Conservation (phyloP, 1,140 invertebrate species). For the Musca vetustissima region DNA sequence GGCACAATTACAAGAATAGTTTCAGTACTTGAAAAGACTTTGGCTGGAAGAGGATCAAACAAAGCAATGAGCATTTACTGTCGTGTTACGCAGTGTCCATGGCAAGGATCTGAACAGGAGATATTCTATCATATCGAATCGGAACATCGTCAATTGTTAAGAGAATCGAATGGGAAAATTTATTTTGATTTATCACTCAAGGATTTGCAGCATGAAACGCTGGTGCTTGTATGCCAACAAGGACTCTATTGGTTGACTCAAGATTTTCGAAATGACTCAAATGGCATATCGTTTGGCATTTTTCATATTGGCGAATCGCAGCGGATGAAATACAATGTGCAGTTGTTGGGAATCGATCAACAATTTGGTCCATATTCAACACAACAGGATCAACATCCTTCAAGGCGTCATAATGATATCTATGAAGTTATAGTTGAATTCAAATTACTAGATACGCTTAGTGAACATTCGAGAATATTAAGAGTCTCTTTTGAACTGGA, state of each 20-base stretch:
- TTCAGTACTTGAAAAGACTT: too few relatives aligned
- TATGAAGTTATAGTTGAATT: background rate
- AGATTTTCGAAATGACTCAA: background rate
- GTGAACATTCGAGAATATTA: background rate
- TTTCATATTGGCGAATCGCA: constrained; percentile 20
- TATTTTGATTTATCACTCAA: background rate
- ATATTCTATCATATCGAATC: constrained; percentile 21
- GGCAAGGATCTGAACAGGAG: constrained; percentile 4
- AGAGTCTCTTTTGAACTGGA: constrained; percentile 4
- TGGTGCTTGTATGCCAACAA: background rate
- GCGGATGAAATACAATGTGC: background rate
- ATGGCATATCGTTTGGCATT: constrained; percentile 5
- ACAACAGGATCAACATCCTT: background rate
- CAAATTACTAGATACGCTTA: background rate
- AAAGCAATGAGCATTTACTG: background rate
- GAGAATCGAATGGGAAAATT: background rate
- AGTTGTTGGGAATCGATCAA: background rate
- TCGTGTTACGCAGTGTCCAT: background rate
- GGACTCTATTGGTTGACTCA: constrained; percentile 11
- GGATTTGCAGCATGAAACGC: background rate
- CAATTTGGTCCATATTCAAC: background rate
- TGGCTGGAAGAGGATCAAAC: too few relatives aligned
- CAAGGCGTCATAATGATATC: background rate
- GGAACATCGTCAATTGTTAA: background rate
- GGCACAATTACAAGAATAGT: too few relatives aligned